Conservation (phyloP, 2,888 invertebrate genomes). For the Drosophila anomalipes region DNA sequence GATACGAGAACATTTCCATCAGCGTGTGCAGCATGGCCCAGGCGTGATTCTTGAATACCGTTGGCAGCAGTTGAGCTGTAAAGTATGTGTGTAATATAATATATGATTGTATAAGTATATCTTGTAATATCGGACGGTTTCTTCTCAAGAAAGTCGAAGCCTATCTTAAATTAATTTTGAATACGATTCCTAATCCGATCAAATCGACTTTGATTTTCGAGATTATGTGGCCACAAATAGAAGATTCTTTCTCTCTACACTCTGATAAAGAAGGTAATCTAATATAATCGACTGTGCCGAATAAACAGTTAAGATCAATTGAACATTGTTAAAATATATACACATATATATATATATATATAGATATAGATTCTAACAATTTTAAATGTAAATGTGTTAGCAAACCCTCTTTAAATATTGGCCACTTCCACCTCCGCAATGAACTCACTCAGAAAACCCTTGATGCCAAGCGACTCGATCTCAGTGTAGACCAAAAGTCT, state of each 20-base stretch:
- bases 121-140: not conserved
- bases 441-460: conserved; percentile 94
- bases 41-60: conserved; percentile 95
- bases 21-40: conserved; percentile 98
- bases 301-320: not conserved
- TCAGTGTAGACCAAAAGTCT: conserved; percentile 97
- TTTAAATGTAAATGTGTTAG: not conserved
- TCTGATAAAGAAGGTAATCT: not conserved
- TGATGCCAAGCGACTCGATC: conserved; percentile 98
- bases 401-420: not conserved
- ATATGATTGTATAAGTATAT: not conserved
- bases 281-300: not conserved
- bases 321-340: not conserved
- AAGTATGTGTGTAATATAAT: not conserved
- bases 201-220: not conserved
- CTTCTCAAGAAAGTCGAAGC: not conserved
- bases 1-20: conserved; percentile 98
- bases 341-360: not conserved
- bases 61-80: conserved; percentile 93
- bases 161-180: not conserved
- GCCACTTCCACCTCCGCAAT: not conserved
- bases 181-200: not conserved
- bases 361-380: not conserved
- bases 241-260: not conserved
- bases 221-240: not conserved